phyloP scores from a whole-genome alignment of 2,888 invertebrate species.

The Cyclophora albipunctata region DNA sequence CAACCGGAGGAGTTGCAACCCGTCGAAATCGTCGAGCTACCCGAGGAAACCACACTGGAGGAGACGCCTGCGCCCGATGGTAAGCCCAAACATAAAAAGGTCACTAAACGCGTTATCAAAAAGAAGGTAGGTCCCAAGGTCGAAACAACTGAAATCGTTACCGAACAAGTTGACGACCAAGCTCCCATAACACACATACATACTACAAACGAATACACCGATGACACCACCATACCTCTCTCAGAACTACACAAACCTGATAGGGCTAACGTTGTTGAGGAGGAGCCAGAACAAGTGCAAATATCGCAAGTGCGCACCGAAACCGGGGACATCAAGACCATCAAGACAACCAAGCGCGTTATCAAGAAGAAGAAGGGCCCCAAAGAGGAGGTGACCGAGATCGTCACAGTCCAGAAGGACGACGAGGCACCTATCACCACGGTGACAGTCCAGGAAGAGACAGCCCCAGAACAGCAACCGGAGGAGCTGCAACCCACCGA shows the following conservation, averaged over 20 bases:
- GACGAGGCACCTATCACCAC: conserved; percentile 40
- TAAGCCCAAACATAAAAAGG: conserved; percentile 27
- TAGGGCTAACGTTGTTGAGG: conserved; percentile 26
- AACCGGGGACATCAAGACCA: conserved; percentile 40
- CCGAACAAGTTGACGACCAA: conserved; percentile 57
- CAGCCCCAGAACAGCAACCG: conserved; percentile 33
- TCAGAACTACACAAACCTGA: conserved; percentile 6
- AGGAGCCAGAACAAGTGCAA: conserved; percentile 17
- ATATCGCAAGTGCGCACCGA: conserved; percentile 14
- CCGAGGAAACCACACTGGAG: conserved; percentile 38
- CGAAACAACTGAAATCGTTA: conserved; percentile 21
- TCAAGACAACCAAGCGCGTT: conserved; percentile 47
- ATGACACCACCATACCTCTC: conserved; percentile 21
- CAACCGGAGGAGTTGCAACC: conserved; percentile 6
- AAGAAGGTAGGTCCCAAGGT: conserved; percentile 25
- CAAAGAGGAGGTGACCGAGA: conserved; percentile 57
- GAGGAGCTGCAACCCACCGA: conserved; percentile 20
- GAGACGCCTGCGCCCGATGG: conserved; percentile 34
- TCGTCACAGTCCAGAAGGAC: conserved; percentile 51
- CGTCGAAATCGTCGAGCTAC: conserved; percentile 19
- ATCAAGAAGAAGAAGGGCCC: conserved; percentile 54
- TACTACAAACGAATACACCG: conserved; percentile 37
- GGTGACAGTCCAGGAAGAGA: conserved; percentile 37
- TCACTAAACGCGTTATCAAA: conserved; percentile 29
- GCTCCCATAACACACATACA: conserved; percentile 50